Percentiles rank a stretch among this genome's conserved stretches.
These are phyloP conservation scores for Ophion slaviceki DNA, from an alignment of 2,888 invertebrate genomes.

Conservation along the genomic window DNA sequence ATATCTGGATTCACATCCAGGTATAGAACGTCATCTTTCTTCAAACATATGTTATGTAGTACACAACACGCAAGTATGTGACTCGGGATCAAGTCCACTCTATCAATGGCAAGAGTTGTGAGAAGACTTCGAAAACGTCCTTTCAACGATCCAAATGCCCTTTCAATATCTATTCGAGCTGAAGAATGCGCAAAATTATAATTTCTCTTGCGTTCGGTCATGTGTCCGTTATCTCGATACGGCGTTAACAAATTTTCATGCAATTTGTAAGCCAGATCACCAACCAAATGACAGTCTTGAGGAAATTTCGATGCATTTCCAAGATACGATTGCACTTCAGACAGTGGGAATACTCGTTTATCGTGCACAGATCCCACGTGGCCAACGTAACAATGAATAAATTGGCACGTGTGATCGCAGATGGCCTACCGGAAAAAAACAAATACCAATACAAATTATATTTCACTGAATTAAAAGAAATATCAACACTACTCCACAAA, in stretches of 20 bases:
- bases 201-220: conserved; percentile 51
- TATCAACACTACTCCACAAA: conserved; percentile 22
- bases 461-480: conserved; percentile 20
- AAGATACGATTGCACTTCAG: conserved; percentile 46
- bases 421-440: conserved; percentile 50
- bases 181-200: conserved; percentile 58
- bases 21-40: conserved; percentile 30
- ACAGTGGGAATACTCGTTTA: conserved; percentile 54
- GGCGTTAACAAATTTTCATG: conserved; percentile 50
- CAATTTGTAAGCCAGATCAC: conserved; percentile 52
- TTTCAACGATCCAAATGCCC: conserved; percentile 58
- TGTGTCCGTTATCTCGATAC: conserved; percentile 55
- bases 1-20: conserved; percentile 28
- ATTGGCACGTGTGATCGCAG: conserved; percentile 49
- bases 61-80: conserved; percentile 60
- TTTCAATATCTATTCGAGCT: conserved; percentile 48
- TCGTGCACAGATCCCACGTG: conserved; percentile 61
- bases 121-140: conserved; percentile 52
- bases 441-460: conserved; percentile 20
- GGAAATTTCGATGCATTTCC: conserved; percentile 53
- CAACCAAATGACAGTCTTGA: conserved; percentile 53
- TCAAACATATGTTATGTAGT: conserved; percentile 57
- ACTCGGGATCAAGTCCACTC: conserved; percentile 39
- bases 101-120: conserved; percentile 41
- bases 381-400: conserved; percentile 57